phyloP scores from a whole-genome alignment of 2,113 vertebrate species.

The Gnathonemus longibarbis region DNA sequence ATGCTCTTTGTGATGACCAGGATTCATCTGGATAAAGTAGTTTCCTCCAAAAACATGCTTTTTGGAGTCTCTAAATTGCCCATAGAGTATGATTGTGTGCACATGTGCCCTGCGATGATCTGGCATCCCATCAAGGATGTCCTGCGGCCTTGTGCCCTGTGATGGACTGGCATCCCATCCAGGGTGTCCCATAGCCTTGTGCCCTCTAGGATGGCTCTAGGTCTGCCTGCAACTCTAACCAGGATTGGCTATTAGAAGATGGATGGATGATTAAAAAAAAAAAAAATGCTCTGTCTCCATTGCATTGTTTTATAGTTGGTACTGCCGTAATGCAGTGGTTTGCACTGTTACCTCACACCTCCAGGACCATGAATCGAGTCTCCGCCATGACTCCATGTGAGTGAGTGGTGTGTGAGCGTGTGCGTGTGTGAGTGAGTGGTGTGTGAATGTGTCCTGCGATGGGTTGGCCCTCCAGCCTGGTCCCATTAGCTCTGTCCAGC shows the following conservation, averaged over 20 bases:
- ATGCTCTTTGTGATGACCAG: neutral
- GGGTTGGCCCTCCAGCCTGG: neutral
- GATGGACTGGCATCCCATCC: no score
- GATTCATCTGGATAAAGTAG: neutral
- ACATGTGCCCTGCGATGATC: neutral
- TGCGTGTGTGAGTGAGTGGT: no score
- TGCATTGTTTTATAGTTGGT: no score
- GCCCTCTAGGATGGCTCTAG: neutral
- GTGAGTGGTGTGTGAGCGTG: no score
- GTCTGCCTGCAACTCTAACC: neutral
- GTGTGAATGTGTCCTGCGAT: neutral
- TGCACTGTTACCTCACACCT: no score
- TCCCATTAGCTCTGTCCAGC: no score
- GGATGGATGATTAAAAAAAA: neutral
- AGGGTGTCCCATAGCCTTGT: neutral
- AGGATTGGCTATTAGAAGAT: neutral
- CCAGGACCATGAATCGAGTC: neutral
- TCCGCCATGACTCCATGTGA: neutral
- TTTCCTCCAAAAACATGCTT: neutral
- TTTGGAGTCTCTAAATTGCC: neutral
- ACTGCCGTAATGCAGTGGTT: no score
- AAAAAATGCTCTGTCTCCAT: no score
- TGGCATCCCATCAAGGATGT: no score
- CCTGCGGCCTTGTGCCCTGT: neutral
- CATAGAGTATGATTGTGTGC: neutral